Base-by-base conservation (phyloP, 2,797 vertebrate species). In the Nothura maculosa region DNA sequence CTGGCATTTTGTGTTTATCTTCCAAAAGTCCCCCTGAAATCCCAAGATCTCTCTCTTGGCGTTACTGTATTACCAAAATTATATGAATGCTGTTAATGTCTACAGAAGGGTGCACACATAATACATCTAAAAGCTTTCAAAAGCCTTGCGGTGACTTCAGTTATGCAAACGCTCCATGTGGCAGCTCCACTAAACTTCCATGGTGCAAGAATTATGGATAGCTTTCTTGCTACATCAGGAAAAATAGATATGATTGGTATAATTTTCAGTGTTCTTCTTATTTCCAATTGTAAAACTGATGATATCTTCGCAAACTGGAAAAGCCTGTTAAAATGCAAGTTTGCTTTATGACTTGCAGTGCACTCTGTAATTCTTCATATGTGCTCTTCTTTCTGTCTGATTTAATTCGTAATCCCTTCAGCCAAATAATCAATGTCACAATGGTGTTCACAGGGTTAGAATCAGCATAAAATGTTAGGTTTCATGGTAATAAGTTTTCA, bases 21-120 rank as follows among this genome's bases (percentile, higher is more conserved):
- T 61, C 6, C 4, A 0, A 0, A 67, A 28, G 55, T 38, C 43
- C 47, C 6, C 6, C 4, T 0, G 0, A 67, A n/a, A 60, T n/a
- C 43, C 47, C 5, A 3, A 67, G 69, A 61, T 66, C 66, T 70
- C 14, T 10, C 0, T 9, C 1, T 22, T 61, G 50, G 6, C 64
- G 32, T 54, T 69, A 5, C 40, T 38, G 50, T 89, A 54, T 61
- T 87, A 78, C 55, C 42, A 36, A 72, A 77, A 38, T 78, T 64
- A 5, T 1, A 0, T 47, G 22, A 73, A 58, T n/a, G 25, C 57
- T 90, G 1, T 61, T 87, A 54, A 54, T 52, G 47, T 62, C 45
- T 91, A 5, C 1, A 40, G 69, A 89, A 34, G 74, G 1, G 4
- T 82, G 34, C 38, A 18, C 18, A 20, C 27, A 12, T 47, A 24